A percentile compares a stretch with the other conserved stretches of the same genome.
Conservation (phyloP, 37 sponge, comb jelly and placozoan genomes). For the Bolinopsis microptera region DNA sequence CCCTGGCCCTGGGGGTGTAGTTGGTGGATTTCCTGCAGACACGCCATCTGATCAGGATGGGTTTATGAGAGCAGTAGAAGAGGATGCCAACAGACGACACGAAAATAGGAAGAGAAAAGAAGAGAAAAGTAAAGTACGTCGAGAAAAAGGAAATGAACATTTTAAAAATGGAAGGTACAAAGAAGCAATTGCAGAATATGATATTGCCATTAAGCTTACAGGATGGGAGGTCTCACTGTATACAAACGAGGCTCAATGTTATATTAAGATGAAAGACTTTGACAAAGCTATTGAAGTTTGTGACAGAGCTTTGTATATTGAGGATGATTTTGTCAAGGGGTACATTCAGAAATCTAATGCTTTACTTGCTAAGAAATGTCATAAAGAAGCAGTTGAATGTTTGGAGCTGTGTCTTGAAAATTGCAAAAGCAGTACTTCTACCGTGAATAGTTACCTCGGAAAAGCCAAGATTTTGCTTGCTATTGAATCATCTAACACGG, state of each 20-base stretch:
- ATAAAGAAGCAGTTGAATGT: not conserved
- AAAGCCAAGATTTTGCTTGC: constrained; percentile 9
- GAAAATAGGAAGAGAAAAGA: constrained; percentile 38
- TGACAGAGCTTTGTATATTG: constrained; percentile 51
- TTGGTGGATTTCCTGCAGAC: not conserved
- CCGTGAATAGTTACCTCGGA: not conserved
- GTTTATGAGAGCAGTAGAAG: constrained; percentile 31
- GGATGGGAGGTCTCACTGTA: constrained; percentile 56
- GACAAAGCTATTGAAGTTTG: constrained; percentile 49
- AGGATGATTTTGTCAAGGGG: constrained; percentile 46
- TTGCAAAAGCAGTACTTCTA: not conserved
- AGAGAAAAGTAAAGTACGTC: constrained; percentile 20
- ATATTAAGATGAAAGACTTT: not conserved
- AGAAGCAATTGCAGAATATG: constrained; percentile 43
- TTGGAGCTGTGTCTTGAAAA: not conserved
- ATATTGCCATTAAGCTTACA: constrained; percentile 53
- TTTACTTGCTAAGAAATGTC: not conserved
- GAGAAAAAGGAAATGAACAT: constrained; percentile 28
- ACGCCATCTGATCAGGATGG: constrained; percentile 1
- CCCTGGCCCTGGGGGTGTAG: not conserved
- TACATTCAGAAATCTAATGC: constrained; percentile 60
- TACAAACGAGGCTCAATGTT: constrained; percentile 59
- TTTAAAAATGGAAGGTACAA: not conserved
- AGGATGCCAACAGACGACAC: constrained; percentile 40
- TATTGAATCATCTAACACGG: not conserved